Conservation (phyloP, 2,113 vertebrate genomes). For the Megalops atlanticus region DNA sequence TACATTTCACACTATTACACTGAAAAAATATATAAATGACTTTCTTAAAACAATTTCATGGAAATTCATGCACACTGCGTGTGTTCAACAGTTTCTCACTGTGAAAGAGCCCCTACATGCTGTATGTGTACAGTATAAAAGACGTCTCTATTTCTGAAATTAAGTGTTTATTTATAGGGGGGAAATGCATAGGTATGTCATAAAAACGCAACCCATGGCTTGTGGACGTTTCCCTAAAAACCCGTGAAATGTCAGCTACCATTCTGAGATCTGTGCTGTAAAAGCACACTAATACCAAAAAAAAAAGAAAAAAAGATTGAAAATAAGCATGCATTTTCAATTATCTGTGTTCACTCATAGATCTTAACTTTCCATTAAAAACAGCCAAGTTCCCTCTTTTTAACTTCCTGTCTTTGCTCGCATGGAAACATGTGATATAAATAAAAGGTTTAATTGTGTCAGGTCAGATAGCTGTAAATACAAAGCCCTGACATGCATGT, state of each 20-base stretch:
- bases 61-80: constrained; percentile 8
- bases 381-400: constrained; percentile 51
- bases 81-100: constrained; percentile 21
- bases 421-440: constrained; percentile 71
- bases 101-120: constrained; percentile 8
- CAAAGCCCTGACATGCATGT: constrained; percentile 49
- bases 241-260: constrained; percentile 47
- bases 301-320: constrained; percentile 21
- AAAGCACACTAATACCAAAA: constrained; percentile 40
- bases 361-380: constrained; percentile 53
- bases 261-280: constrained; percentile 33
- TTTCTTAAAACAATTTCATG: not conserved
- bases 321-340: constrained; percentile 59
- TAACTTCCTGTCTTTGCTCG: constrained; percentile 43
- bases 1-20: constrained; percentile 51
- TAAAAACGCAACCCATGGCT: constrained; percentile 55
- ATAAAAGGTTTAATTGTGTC: constrained; percentile 69
- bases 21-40: not conserved
- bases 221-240: constrained; percentile 60
- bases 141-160: constrained; percentile 55
- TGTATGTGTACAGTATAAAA: constrained; percentile 48
- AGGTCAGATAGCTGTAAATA: constrained; percentile 69
- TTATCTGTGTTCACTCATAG: constrained; percentile 46
- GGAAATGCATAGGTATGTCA: constrained; percentile 70
- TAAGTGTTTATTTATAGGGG: constrained; percentile 71